Percentiles rank a stretch among this genome's conserved stretches.
These are phyloP conservation scores for Hyposmocoma kahamanoa DNA, from an alignment of 1,140 invertebrate species.

Conservation along the genomic window DNA sequence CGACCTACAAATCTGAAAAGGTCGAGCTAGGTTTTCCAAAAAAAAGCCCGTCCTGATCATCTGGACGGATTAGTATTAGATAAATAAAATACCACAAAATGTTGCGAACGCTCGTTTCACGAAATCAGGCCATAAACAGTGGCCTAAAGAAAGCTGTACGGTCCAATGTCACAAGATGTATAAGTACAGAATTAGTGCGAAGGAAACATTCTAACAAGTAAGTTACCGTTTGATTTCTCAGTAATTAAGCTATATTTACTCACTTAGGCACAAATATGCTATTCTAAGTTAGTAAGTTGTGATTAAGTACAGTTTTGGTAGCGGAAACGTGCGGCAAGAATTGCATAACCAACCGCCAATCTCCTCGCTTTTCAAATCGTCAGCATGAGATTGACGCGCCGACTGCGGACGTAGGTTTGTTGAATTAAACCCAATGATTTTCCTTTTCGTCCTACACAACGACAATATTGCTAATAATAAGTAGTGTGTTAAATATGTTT, in stretches of 20 bases:
- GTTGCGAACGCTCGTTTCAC: constrained; percentile 78
- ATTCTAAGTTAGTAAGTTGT: not conserved
- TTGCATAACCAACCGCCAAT: constrained; percentile 68
- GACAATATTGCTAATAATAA: too few species aligned
- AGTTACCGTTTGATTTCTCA: constrained; percentile 23
- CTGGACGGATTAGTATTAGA: constrained; percentile 51
- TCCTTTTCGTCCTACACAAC: too few species aligned
- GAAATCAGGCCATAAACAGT: constrained; percentile 77
- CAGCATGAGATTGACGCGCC: too few species aligned
- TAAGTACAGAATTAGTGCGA: constrained; percentile 76
- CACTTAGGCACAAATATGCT: not conserved
- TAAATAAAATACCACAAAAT: constrained; percentile 64
- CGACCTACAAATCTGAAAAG: constrained; percentile 67
- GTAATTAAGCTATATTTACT: not conserved
- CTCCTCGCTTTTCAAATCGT: constrained; percentile 2
- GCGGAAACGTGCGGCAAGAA: constrained; percentile 19
- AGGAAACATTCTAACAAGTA: constrained; percentile 78
- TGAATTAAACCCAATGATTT: too few species aligned
- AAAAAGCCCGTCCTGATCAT: constrained; percentile 56
- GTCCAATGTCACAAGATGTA: constrained; percentile 74
- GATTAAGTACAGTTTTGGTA: not conserved
- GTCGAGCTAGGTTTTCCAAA: constrained; percentile 52
- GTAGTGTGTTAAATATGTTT: too few species aligned
- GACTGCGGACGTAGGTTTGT: too few species aligned
- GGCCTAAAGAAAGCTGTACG: constrained; percentile 74